Evolutionary conservation across 30 jellyfish, hydroid and myxozoan species (phyloP).

Genomic region (Hydractinia echinata): DNA sequence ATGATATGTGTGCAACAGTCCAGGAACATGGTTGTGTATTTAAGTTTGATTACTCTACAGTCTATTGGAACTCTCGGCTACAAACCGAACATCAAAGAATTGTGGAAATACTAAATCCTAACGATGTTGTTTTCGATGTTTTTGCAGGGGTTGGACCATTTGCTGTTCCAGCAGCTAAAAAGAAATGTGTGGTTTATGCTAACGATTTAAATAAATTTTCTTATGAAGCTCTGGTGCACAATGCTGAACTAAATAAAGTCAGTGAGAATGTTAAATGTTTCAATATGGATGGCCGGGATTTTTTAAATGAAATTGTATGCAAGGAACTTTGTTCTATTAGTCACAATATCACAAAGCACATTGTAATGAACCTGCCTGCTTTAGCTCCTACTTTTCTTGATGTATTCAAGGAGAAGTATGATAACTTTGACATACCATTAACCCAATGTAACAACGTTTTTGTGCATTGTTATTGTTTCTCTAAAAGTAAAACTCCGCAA

Average conservation of each 20-base stretch:
- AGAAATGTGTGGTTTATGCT: conserved; percentile 75
- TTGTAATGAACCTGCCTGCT: conserved; percentile 96
- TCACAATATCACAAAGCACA: conserved; percentile 33
- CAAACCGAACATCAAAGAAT: conserved; percentile 85
- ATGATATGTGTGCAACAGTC: conserved; percentile 63
- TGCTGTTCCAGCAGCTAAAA: conserved; percentile 91
- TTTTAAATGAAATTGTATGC: conserved; percentile 22
- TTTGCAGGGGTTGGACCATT: conserved; percentile 99
- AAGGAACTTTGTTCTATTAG: neutral
- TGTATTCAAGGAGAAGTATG: conserved; percentile 42
- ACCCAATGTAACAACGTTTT: neutral
- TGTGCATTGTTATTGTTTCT: conserved; percentile 85
- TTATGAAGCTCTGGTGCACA: conserved; percentile 52
- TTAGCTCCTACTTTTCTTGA: conserved; percentile 70
- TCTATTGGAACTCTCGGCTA: conserved; percentile 94
- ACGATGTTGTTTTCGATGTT: conserved; percentile 84
- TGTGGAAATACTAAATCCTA: conserved; percentile 42
- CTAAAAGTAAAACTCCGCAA: conserved; percentile 54
- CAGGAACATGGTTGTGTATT: conserved; percentile 82
- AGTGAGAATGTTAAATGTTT: conserved; percentile 24
- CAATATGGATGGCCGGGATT: conserved; percentile 78
- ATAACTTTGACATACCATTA: neutral
- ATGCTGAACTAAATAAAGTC: conserved; percentile 57
- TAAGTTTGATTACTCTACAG: conserved; percentile 87
- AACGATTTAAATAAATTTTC: conserved; percentile 84